These are phyloP conservation scores for Scaptomyza graminum DNA, from an alignment of 1,140 invertebrate genomes.

Conservation along the genomic window DNA sequence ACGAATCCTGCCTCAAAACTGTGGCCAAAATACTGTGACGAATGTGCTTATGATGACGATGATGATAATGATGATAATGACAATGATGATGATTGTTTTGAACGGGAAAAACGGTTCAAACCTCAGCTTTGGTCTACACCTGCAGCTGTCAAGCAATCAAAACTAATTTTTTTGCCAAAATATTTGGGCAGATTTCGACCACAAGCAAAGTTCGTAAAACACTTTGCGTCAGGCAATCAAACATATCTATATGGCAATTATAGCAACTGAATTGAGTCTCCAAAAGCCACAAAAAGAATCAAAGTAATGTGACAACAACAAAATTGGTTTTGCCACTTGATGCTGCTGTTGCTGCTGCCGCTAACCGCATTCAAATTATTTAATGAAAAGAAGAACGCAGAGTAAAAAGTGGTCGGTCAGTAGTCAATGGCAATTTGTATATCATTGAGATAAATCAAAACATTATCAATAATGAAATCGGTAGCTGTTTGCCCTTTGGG, in stretches of 20 bases:
- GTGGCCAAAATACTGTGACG: constrained; percentile 55
- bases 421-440: constrained; percentile 74
- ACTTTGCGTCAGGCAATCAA: constrained; percentile 26
- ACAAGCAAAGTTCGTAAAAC: constrained; percentile 53
- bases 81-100: too few species aligned
- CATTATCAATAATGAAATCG: constrained; percentile 82
- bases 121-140: constrained; percentile 36
- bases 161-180: constrained; percentile 41
- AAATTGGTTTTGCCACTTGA: constrained; percentile 21
- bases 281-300: constrained; percentile 42
- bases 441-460: constrained; percentile 80
- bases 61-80: too few species aligned
- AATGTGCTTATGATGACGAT: constrained; percentile 62
- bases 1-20: constrained; percentile 45
- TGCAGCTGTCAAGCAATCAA: constrained; percentile 62
- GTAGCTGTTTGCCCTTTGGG: constrained; percentile 78
- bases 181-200: constrained; percentile 69
- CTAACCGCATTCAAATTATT: constrained; percentile 59
- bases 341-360: constrained; percentile 8
- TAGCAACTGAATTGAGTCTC: not conserved
- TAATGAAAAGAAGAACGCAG: constrained; percentile 31
- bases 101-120: not conserved
- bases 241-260: constrained; percentile 16
- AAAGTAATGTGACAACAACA: constrained; percentile 56
- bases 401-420: constrained; percentile 13